Conservation (phyloP, 2,888 invertebrate genomes). For the Ommatoiulus sabulosus region DNA sequence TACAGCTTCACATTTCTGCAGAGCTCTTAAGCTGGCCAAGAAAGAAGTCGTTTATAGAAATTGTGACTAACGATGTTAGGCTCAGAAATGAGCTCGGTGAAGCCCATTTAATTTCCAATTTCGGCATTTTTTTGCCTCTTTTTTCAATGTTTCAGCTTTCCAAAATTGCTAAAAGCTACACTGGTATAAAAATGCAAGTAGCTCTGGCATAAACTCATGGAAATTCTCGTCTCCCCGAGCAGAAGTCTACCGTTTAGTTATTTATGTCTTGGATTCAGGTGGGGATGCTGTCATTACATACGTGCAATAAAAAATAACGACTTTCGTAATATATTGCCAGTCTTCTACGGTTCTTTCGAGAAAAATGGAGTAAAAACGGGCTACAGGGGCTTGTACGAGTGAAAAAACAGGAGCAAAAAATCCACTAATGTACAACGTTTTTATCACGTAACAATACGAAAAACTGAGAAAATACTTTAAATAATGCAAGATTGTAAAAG, state of each 20-base stretch:
- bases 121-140: not conserved
- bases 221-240: not conserved
- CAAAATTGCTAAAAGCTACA: not conserved
- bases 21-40: not conserved
- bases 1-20: not conserved
- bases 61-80: not conserved
- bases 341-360: not conserved
- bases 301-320: constrained; percentile 45
- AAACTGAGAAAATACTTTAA: constrained; percentile 31
- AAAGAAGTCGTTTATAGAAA: not conserved
- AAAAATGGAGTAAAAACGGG: constrained; percentile 38
- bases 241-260: constrained; percentile 14
- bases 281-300: constrained; percentile 38
- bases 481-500: constrained; percentile 32
- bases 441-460: constrained; percentile 39
- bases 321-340: constrained; percentile 24
- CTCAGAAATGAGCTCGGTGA: not conserved
- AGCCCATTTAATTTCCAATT: not conserved
- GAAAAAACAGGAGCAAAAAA: constrained; percentile 12
- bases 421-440: constrained; percentile 30
- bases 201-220: constrained; percentile 4
- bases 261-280: constrained; percentile 42
- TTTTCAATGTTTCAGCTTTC: not conserved
- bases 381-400: not conserved
- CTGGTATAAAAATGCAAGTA: not conserved